Conservation (phyloP, 2,113 vertebrate species). For the Lipotes vexillifer region DNA sequence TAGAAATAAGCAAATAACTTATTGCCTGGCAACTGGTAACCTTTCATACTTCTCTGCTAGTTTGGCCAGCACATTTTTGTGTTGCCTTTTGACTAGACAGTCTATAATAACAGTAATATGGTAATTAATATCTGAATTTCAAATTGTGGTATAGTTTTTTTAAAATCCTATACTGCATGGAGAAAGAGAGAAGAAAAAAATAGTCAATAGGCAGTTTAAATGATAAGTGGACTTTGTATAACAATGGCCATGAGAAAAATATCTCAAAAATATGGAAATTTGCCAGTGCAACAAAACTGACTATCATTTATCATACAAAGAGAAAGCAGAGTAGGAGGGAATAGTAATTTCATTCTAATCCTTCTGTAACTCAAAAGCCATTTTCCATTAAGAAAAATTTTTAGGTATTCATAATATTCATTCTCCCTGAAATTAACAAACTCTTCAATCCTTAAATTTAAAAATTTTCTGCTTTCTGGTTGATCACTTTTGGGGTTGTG, state of each 20-base stretch:
- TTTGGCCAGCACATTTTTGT: background rate
- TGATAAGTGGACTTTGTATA: slow-evolving; percentile 23
- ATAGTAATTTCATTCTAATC: slow-evolving; percentile 59
- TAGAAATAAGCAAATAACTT: background rate
- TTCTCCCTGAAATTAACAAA: slow-evolving; percentile 64
- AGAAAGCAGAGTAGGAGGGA: slow-evolving; percentile 26
- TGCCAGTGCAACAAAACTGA: background rate
- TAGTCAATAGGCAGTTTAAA: background rate
- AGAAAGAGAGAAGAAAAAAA: background rate
- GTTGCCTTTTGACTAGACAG: background rate
- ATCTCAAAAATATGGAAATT: slow-evolving; percentile 53
- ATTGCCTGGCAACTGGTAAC: background rate
- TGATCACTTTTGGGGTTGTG: slow-evolving; percentile 65
- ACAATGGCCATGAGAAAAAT: slow-evolving; percentile 40
- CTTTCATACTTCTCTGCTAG: background rate
- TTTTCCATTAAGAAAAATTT: slow-evolving; percentile 64
- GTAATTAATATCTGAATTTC: background rate
- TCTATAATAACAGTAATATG: background rate
- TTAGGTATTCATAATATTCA: slow-evolving; percentile 58
- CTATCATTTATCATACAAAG: slow-evolving; percentile 50
- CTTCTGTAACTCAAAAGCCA: slow-evolving; percentile 56
- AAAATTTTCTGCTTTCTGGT: slow-evolving; percentile 70
- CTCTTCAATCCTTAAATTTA: slow-evolving; percentile 62
- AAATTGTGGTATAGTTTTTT: background rate
- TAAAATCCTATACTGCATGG: background rate